Conservation (phyloP, 2,797 vertebrate species). For the Poecilia velifera region DNA sequence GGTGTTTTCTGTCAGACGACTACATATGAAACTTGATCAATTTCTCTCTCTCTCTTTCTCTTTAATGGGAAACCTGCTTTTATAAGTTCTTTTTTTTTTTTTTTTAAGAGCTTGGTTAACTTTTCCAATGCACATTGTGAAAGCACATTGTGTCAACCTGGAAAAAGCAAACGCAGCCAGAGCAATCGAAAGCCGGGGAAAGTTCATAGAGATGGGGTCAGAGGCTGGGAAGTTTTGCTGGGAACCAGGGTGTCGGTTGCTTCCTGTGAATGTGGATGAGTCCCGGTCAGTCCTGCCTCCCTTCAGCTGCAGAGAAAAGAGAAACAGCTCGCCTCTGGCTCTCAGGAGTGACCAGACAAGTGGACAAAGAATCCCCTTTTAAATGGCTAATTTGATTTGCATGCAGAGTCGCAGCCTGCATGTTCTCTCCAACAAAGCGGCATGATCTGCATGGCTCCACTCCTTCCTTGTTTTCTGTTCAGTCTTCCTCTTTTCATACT, state of each 20-base stretch:
- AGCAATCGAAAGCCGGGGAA: constrained; percentile 31
- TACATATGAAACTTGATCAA: constrained; percentile 35
- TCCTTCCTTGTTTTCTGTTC: constrained; percentile 11
- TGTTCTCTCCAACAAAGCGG: constrained; percentile 43
- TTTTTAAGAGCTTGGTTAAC: constrained; percentile 11
- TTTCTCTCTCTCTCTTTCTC: constrained; percentile 24
- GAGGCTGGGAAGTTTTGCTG: constrained; percentile 49
- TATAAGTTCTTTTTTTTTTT: not conserved
- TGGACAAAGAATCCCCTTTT: constrained; percentile 80
- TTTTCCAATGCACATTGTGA: constrained; percentile 13
- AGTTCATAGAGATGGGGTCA: constrained; percentile 38
- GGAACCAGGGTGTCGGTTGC: constrained; percentile 64
- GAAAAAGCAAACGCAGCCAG: constrained; percentile 45
- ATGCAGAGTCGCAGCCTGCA: constrained; percentile 65
- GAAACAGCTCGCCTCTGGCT: constrained; percentile 59
- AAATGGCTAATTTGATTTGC: constrained; percentile 75
- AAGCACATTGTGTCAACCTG: constrained; percentile 25
- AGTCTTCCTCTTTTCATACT: not conserved
- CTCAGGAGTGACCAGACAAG: constrained; percentile 60
- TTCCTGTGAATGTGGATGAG: constrained; percentile 68
- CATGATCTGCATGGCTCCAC: constrained; percentile 54
- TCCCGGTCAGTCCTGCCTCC: constrained; percentile 35
- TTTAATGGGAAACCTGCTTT: constrained; percentile 16
- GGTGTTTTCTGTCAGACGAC: constrained; percentile 22
- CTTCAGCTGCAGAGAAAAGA: constrained; percentile 40